A percentile compares a stretch with the other conserved stretches of the same genome.
Evolutionary conservation across 2,113 vertebrate species (phyloP).

Genomic region (Caranx melampygus): DNA sequence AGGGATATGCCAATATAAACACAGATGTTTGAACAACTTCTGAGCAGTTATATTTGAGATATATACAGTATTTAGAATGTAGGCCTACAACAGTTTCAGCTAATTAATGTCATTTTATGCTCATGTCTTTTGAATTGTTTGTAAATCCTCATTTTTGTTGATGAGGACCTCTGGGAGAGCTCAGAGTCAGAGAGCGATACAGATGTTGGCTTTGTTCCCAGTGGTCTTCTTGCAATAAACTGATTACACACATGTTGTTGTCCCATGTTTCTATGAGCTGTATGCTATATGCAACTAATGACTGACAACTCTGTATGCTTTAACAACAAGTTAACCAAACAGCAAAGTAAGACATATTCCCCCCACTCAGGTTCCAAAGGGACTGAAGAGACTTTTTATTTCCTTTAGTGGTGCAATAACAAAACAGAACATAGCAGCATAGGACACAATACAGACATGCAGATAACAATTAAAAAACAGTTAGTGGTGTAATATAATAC

Average conservation of each 20-base stretch:
- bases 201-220: constrained; percentile 39
- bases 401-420: too few relatives aligned
- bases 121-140: constrained; percentile 72
- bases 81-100: constrained; percentile 57
- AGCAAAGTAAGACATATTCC: background rate
- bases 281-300: background rate
- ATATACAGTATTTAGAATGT: constrained; percentile 69
- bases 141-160: constrained; percentile 72
- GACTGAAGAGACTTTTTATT: too few relatives aligned
- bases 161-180: constrained; percentile 62
- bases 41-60: constrained; percentile 64
- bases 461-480: too few relatives aligned
- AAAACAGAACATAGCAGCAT: too few relatives aligned
- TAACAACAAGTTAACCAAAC: background rate
- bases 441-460: too few relatives aligned
- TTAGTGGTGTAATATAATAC: too few relatives aligned
- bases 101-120: constrained; percentile 67
- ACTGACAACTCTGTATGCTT: background rate
- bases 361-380: too few relatives aligned
- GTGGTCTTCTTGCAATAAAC: constrained; percentile 79
- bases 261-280: constrained; percentile 8
- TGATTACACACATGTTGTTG: constrained; percentile 62
- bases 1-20: constrained; percentile 51
- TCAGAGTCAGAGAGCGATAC: constrained; percentile 2
- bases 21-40: constrained; percentile 56